Base-by-base conservation (phyloP, 1,140 invertebrate species). In the Drosophila tsacasi region DNA sequence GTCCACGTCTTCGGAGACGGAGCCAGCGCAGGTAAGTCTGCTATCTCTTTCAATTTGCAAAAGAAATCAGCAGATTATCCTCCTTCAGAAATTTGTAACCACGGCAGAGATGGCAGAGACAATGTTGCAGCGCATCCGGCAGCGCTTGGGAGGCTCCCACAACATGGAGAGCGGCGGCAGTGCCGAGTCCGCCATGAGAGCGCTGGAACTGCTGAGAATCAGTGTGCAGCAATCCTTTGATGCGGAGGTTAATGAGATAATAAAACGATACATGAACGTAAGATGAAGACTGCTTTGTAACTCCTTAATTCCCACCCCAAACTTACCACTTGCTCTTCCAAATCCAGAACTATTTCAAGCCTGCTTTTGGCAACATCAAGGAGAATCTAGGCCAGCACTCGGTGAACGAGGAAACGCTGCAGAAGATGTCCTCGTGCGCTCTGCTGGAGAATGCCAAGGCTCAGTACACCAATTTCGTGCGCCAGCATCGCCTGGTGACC, bases 141-240 rank as follows among this genome's bases (percentile, higher is more conserved):
- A 92, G 35, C 89, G 92, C 3, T 68, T 91, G 17, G 83, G 73
- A 27, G 79, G 89, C 8, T 62, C 77, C 0, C 75, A 83, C 21
- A 77, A 77, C 52, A 62, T 71, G 44, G 79, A 80, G 47, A 92
- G 76, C 40, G 76, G 79, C 17, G 81, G 81, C 54, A 91, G 79
- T 44, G 76, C 91, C 0, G 94, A 94, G 77, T 92, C 95, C 23
- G 93, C 94, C 17, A 95, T 93, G 85, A 77, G 95, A 76, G 95
- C 95, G 3, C 79, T 96, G 40, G 95, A 96, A 80, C 77, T 96
- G 9, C 83, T 96, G 13, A 89, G 95, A 44, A 95, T 95, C 76
- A 95, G 94, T 82, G 87, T 96, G 42, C 95, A 96, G 83, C 92
- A 93, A 57, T 92, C 92, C 17, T 95, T 96, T 37, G 95, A 96